Base-by-base conservation (phyloP, 2,113 vertebrate genomes). In the Gallinago paraguaiae region DNA sequence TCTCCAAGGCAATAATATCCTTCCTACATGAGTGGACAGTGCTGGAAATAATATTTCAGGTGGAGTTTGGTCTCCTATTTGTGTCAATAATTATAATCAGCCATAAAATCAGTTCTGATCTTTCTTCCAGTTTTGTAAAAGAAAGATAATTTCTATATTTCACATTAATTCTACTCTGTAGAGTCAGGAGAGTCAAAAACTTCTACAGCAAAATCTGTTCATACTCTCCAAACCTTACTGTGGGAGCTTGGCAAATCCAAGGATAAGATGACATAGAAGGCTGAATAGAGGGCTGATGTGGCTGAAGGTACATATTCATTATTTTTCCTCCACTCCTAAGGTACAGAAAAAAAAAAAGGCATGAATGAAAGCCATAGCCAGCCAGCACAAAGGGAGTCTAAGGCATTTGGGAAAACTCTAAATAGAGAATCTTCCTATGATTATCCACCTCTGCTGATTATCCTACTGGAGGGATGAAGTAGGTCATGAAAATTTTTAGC, bases 1-100 rank as follows among this genome's bases (percentile, higher is more conserved):
- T 69, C 87, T 94, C 61, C 53, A 57, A 92, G 74, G 91, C 89
- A 92, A 79, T 91, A 92, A 92, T 85, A 94, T 91, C 82, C 57
- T 96, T 75, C 48, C 33, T 93, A 75, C 2, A 77, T 92, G 77
- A 83, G 86, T 82, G 59, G 65, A 86, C 51, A 91, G 78, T 85
- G 81, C 91, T 87, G 89, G 75, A 91, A 91, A 92, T 92, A 95
- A 86, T 95, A 97, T 82, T 93, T 84, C 84, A 93, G 86, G 82
- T 93, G 86, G 94, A 94, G 65, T 90, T 95, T 63, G 9, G 41
- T 94, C 0, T 11, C 68, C 50, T 93, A 31, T 90, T 90, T 95
- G 90, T 95, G 86, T 93, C 59, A 74, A 82, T 92, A 95, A 90
- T 88, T 90, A 86, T 81, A 95, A 92, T 60, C 71, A 93, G 41